These are phyloP conservation scores for Neuroscelio doddi DNA, from an alignment of 2,888 invertebrate genomes.

Conservation along the genomic window DNA sequence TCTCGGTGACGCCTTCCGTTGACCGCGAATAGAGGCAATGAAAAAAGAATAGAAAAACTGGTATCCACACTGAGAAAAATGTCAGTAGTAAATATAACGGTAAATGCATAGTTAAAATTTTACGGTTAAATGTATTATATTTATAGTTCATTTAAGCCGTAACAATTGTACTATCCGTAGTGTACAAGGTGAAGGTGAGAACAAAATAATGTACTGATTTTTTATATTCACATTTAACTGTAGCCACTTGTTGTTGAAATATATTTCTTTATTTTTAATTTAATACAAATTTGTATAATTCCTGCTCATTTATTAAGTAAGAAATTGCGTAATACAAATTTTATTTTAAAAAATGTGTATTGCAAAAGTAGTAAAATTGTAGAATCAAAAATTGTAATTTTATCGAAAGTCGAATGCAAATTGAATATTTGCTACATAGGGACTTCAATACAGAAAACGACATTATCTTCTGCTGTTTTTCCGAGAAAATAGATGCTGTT, in stretches of 20 bases:
- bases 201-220: conserved; percentile 33
- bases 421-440: background rate
- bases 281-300: too few species aligned
- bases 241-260: too few species aligned
- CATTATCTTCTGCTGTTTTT: conserved; percentile 39
- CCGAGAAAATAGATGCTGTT: conserved; percentile 36
- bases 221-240: conserved; percentile 32
- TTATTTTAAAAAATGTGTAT: too few species aligned
- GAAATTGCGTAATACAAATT: too few species aligned
- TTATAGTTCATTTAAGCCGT: conserved; percentile 44
- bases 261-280: too few species aligned
- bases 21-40: conserved; percentile 35
- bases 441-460: too few species aligned
- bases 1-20: conserved; percentile 42
- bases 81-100: conserved; percentile 45
- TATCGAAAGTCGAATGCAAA: too few species aligned
- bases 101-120: conserved; percentile 43
- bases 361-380: too few species aligned
- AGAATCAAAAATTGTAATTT: too few species aligned
- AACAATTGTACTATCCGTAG: conserved; percentile 29
- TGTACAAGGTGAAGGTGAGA: conserved; percentile 22
- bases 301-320: too few species aligned
- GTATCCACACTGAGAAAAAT: conserved; percentile 34
- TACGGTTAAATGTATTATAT: conserved; percentile 44
- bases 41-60: conserved; percentile 27